A percentile compares a stretch with the other conserved stretches of the same genome.
phyloP scores from a whole-genome alignment of 2,888 invertebrate genomes.

The Drosophila infuscata region DNA sequence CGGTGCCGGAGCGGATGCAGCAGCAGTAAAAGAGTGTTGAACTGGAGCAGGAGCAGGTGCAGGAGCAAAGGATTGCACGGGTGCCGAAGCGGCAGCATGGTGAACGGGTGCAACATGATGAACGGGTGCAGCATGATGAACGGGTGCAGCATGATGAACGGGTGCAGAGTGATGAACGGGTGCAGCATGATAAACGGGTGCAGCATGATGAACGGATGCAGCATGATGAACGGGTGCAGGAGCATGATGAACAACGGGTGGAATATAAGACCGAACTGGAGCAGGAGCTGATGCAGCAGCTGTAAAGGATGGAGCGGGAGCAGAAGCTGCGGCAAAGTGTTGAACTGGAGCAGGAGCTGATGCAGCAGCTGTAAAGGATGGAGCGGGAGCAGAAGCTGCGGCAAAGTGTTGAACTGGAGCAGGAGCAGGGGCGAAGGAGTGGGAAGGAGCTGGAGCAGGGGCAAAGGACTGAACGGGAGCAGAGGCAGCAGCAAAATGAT shows the following conservation, averaged over 20 bases:
- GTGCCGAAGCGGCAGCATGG: conserved; percentile 44
- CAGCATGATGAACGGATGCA: conserved; percentile 37
- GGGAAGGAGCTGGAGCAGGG: conserved; percentile 19
- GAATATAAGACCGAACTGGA: conserved; percentile 43
- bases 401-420: conserved; percentile 22
- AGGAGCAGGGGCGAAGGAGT: conserved; percentile 22
- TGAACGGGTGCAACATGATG: conserved; percentile 4
- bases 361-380: conserved; percentile 18
- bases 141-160: not conserved
- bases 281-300: conserved; percentile 35
- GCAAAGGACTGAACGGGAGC: conserved; percentile 14
- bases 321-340: conserved; percentile 15
- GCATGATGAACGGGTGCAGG: conserved; percentile 22
- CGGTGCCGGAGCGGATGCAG: conserved; percentile 1
- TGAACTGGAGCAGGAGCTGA: conserved; percentile 38
- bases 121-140: conserved; percentile 7
- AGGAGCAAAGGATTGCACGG: conserved; percentile 29
- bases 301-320: conserved; percentile 20
- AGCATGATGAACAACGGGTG: conserved; percentile 40
- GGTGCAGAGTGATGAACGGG: not conserved
- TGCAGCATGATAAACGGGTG: conserved; percentile 45
- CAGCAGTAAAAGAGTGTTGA: conserved; percentile 2
- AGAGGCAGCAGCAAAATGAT: not conserved
- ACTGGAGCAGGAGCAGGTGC: conserved; percentile 45
- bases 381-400: conserved; percentile 25